Percentiles rank a stretch among this genome's conserved stretches.
Conservation (phyloP, 2,888 invertebrate species). For the Agapetus fuscipes region DNA sequence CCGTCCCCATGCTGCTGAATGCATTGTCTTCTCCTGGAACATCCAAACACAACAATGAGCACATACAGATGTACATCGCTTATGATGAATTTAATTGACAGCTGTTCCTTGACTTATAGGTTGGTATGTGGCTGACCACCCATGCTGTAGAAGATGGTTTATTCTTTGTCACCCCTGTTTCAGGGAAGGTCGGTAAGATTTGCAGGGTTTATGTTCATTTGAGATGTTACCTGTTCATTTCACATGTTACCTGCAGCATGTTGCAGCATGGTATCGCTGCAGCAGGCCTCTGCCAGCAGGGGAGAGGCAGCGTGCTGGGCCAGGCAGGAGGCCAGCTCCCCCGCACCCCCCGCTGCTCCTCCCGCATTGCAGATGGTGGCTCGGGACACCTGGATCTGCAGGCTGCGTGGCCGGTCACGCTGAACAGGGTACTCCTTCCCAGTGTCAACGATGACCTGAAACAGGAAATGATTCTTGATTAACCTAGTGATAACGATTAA, state of each 20-base stretch:
- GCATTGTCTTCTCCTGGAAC: conserved; percentile 16
- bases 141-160: too few relatives aligned
- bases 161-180: too few relatives aligned
- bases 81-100: too few relatives aligned
- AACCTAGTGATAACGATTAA: too few relatives aligned
- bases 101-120: too few relatives aligned
- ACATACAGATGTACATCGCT: too few relatives aligned
- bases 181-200: too few relatives aligned
- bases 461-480: conserved; percentile 20
- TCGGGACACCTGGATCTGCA: conserved; percentile 76
- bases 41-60: neutral
- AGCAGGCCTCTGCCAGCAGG: conserved; percentile 55
- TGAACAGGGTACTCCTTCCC: conserved; percentile 67
- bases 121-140: too few relatives aligned
- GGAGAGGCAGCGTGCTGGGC: conserved; percentile 54
- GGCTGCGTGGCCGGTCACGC: conserved; percentile 76
- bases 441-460: conserved; percentile 69
- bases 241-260: conserved; percentile 54
- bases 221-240: neutral
- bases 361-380: conserved; percentile 55
- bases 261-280: conserved; percentile 69
- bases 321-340: conserved; percentile 16
- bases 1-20: neutral
- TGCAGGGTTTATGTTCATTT: too few relatives aligned
- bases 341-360: conserved; percentile 10